A percentile compares a stretch with the other conserved stretches of the same genome.
phyloP scores from a whole-genome alignment of 2,888 invertebrate genomes.

The Eumacrocentrus americanus region DNA sequence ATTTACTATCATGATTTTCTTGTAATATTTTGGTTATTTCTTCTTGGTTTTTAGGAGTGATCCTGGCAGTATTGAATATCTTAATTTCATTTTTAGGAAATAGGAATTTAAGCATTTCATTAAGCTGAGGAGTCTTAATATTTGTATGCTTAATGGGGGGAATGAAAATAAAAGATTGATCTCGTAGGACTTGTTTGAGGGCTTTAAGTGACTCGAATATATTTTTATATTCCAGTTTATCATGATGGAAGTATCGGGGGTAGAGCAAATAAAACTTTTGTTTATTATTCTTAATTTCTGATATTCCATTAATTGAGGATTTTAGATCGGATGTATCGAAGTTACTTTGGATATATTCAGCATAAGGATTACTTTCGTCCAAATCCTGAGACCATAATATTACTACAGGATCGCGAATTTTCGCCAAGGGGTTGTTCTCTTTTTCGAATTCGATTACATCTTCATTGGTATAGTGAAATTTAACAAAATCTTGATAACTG shows the following conservation, averaged over 20 bases:
- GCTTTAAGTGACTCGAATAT: no score
- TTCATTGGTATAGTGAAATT: not conserved
- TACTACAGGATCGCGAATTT: not conserved
- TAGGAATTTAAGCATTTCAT: conserved; percentile 30
- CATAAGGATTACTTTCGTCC: not conserved
- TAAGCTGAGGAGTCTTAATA: conserved; percentile 22
- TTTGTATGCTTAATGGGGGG: conserved; percentile 20
- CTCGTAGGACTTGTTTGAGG: no score
- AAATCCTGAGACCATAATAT: not conserved
- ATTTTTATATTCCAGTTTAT: no score
- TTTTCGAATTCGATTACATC: not conserved
- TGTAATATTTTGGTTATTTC: conserved; percentile 26
- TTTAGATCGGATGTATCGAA: no score
- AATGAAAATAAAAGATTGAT: not conserved
- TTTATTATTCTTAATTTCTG: no score
- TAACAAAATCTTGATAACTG: not conserved
- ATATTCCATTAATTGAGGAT: no score
- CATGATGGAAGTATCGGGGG: no score
- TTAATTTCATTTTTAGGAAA: conserved; percentile 28
- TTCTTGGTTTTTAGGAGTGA: conserved; percentile 23
- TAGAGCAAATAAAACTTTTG: no score
- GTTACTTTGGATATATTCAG: not conserved
- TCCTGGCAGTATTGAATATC: conserved; percentile 3
- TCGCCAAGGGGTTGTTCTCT: not conserved
- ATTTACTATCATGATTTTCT: conserved; percentile 26